Evolutionary conservation across 2,797 vertebrate species (phyloP).

Genomic region (Parotocinclus haroldoi): DNA sequence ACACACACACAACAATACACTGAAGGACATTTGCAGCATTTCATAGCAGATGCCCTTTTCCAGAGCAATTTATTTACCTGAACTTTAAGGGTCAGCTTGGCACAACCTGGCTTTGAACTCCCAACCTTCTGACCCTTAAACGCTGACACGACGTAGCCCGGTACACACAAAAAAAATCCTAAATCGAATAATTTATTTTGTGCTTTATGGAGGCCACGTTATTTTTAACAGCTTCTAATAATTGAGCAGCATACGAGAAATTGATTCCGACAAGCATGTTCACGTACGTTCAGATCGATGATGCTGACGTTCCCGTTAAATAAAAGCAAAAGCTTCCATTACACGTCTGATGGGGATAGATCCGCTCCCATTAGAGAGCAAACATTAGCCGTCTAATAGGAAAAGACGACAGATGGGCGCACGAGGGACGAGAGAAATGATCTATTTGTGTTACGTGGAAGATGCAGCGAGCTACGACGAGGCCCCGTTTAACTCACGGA

Average conservation of each 20-base stretch:
- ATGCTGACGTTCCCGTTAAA: constrained; percentile 45
- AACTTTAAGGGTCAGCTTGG: too few species aligned
- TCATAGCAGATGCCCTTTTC: too few species aligned
- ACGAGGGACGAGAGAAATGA: constrained; percentile 35
- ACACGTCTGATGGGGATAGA: constrained; percentile 44
- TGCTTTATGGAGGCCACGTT: constrained; percentile 3
- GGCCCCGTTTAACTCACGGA: neutral
- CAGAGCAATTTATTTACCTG: too few species aligned
- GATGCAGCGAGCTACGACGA: neutral
- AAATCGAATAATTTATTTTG: neutral
- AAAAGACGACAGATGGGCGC: constrained; percentile 42
- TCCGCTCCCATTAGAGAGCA: constrained; percentile 44
- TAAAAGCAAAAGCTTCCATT: constrained; percentile 43
- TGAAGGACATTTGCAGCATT: neutral
- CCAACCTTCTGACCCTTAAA: too few species aligned
- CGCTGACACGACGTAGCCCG: too few species aligned
- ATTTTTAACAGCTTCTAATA: constrained; percentile 3
- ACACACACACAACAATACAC: neutral
- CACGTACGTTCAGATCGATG: constrained; percentile 40
- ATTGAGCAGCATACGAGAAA: constrained; percentile 11
- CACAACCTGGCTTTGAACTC: too few species aligned
- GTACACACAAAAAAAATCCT: too few species aligned
- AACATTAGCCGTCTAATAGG: constrained; percentile 44
- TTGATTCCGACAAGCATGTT: constrained; percentile 22
- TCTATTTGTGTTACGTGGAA: constrained; percentile 24